Evolutionary conservation across 2,113 vertebrate genomes (phyloP).

Genomic region (Hydropotes inermis): DNA sequence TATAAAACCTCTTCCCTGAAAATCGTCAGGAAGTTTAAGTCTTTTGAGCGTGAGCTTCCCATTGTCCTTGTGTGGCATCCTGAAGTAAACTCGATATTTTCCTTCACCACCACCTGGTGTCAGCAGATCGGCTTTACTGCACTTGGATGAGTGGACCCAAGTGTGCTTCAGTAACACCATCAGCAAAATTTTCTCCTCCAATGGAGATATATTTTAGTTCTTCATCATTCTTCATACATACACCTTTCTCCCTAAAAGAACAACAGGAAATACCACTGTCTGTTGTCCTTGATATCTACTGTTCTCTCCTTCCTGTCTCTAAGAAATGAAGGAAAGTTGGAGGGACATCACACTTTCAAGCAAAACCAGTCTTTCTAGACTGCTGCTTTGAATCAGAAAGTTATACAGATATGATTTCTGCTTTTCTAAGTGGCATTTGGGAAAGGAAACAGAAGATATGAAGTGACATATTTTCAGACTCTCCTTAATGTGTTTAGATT

Average conservation of each 20-base stretch:
- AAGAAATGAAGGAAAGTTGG: neutral
- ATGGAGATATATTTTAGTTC: neutral
- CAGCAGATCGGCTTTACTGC: neutral
- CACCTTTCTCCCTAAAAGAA: neutral
- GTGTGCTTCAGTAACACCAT: neutral
- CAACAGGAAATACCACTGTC: neutral
- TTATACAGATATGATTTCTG: neutral
- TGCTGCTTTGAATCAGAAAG: neutral
- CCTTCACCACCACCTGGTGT: neutral
- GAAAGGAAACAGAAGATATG: neutral
- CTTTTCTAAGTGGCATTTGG: neutral
- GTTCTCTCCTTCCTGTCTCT: neutral
- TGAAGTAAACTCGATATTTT: neutral
- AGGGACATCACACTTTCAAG: neutral
- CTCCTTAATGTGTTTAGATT: neutral
- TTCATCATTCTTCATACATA: neutral
- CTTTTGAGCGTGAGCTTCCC: neutral
- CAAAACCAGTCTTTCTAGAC: neutral
- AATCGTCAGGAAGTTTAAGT: neutral
- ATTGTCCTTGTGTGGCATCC: neutral
- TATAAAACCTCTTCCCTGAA: neutral
- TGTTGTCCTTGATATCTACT: neutral
- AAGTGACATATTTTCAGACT: neutral
- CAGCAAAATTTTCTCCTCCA: neutral
- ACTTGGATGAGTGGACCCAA: neutral